Evolutionary conservation across 2,888 invertebrate species (phyloP).

Genomic region (Acrobasis suavella): DNA sequence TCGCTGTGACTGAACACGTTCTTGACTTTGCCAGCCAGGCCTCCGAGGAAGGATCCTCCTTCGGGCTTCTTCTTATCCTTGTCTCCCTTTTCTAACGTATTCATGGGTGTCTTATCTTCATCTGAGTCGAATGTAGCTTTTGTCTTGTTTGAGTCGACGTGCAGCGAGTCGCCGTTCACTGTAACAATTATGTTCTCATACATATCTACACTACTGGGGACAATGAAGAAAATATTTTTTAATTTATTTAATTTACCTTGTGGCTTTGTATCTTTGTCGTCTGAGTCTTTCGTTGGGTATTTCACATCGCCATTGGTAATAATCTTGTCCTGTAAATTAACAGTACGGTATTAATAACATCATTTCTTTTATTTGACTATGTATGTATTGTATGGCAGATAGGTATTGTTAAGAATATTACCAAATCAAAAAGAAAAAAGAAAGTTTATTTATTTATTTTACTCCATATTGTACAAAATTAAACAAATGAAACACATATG

Average conservation of each 20-base stretch:
- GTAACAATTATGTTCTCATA: constrained; percentile 34
- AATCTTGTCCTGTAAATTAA: constrained; percentile 56
- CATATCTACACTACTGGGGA: not conserved
- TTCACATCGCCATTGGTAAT: constrained; percentile 73
- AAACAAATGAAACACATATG: no score
- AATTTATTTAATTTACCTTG: constrained; percentile 49
- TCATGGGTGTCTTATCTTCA: constrained; percentile 79
- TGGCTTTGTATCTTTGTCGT: constrained; percentile 55
- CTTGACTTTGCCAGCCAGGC: constrained; percentile 68
- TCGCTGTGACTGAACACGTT: constrained; percentile 71
- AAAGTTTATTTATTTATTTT: no score
- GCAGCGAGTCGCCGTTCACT: constrained; percentile 74
- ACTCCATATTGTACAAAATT: no score
- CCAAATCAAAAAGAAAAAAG: no score
- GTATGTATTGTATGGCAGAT: no score
- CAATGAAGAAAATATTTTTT: not conserved
- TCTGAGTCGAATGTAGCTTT: constrained; percentile 82
- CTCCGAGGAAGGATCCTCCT: constrained; percentile 63
- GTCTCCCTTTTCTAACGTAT: constrained; percentile 78
- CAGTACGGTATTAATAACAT: not conserved
- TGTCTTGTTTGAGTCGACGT: constrained; percentile 77
- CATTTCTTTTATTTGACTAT: not conserved
- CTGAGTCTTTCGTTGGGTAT: constrained; percentile 54
- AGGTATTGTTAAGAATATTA: no score
- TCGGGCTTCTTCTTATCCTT: constrained; percentile 76